Evolutionary conservation across 2,797 vertebrate genomes (phyloP).

Genomic region (Pogonophryne albipinna): DNA sequence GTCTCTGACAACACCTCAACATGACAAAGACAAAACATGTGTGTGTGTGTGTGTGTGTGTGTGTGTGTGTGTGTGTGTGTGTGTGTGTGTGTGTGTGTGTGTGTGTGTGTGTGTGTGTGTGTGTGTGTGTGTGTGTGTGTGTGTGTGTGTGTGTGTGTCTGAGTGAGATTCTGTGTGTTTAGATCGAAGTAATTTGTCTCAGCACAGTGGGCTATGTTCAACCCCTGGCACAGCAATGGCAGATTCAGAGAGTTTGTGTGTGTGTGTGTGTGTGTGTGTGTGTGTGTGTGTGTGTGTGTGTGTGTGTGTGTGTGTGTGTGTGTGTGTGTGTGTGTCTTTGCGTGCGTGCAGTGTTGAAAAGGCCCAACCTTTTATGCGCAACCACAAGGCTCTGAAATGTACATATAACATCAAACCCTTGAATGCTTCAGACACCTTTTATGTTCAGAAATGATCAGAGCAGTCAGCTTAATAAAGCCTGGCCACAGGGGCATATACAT

Average conservation of each 20-base stretch:
- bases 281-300: slow-evolving; percentile 5
- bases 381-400: slow-evolving; percentile 40
- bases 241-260: slow-evolving; percentile 33
- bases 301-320: background rate
- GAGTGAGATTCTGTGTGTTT: background rate
- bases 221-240: slow-evolving; percentile 49
- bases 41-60: slow-evolving; percentile 14
- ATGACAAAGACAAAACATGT: slow-evolving; percentile 51
- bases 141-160: slow-evolving; percentile 25
- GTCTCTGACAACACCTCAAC: slow-evolving; percentile 26
- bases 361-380: slow-evolving; percentile 28
- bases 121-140: slow-evolving; percentile 10
- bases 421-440: slow-evolving; percentile 38
- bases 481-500: slow-evolving; percentile 11
- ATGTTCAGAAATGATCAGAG: slow-evolving; percentile 42
- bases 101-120: slow-evolving; percentile 16
- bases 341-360: slow-evolving; percentile 10
- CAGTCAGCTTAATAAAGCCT: slow-evolving; percentile 31
- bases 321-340: background rate
- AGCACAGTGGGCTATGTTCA: slow-evolving; percentile 55
- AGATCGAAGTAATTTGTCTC: slow-evolving; percentile 60
- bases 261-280: background rate
- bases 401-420: slow-evolving; percentile 28
- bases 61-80: slow-evolving; percentile 19
- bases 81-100: slow-evolving; percentile 19